Evolutionary conservation across 2,888 invertebrate species (phyloP), one percentile per base, ranked within the genome.

Genomic region (Stenolophus ochropezus): DNA sequence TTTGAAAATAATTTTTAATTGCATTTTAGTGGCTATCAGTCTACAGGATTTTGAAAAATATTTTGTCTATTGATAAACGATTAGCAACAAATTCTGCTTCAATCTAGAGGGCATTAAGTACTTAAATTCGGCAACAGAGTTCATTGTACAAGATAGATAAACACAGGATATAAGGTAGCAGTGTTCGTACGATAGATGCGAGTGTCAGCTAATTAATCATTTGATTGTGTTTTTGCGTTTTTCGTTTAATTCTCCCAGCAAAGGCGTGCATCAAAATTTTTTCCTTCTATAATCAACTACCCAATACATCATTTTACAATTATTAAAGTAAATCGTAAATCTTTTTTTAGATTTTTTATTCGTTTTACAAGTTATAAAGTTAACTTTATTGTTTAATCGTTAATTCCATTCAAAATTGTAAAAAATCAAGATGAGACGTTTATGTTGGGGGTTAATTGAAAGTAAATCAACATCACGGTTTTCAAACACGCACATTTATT

Each of bases 181-280:
- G 23, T n/a, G 33, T 69, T 14, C 18, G 16, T 69, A 18, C 69
- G 25, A 33, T 11, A 33, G 33, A 42, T 69, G 42, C 21, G 47
- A 47, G 11, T 69, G 69, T 18, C 42, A 69, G 42, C 11, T 42
- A 69, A 69, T 69, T 42, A 69, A 69, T 69, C 69, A 69, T 69
- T 69, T 42, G 47, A 69, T 69, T 69, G 69, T 27, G 33, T 69
- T 69, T 69, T 69, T 69, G 69, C 69, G 69, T 69, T 69, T 69
- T 69, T 69, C 69, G 18, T 33, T 27, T 20, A 69, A 69, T 69
- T 69, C 18, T 18, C 16, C 18, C 8, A 4, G 4, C 42, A 69
- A 18, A 5, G 53, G 51, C 27, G 51, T 75, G 23, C 6, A n/a
- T 33, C 21, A 18, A 6, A 8, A 11, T 14, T 75, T 75, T 71